These are phyloP conservation scores for Macrostomum cliftonense DNA, from an alignment of 2,888 invertebrate genomes.

Conservation along the genomic window DNA sequence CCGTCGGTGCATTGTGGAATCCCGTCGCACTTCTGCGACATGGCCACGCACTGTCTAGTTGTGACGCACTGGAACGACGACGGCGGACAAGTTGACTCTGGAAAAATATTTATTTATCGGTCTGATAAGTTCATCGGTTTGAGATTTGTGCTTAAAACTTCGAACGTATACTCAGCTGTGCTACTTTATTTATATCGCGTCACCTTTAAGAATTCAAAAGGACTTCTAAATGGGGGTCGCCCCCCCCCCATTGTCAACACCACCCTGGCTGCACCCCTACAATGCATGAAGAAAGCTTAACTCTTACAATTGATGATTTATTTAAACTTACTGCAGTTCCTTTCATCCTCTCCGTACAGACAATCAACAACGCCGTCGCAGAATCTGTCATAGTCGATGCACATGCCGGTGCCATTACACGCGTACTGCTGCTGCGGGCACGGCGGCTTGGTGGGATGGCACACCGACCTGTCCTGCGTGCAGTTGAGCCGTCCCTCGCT, in stretches of 20 bases:
- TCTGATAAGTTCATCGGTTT: no score
- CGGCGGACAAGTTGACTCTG: no score
- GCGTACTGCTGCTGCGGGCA: slow-evolving; percentile 6
- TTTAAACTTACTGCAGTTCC: slow-evolving; percentile 13
- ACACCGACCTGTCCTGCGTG: slow-evolving; percentile 14
- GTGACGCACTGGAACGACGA: slow-evolving; percentile 6
- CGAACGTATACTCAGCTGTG: no score
- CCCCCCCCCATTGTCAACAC: no score
- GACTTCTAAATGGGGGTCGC: no score
- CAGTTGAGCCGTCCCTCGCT: slow-evolving; percentile 19
- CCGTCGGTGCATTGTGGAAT: slow-evolving; percentile 23
- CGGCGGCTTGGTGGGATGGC: background rate
- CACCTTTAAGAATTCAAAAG: no score
- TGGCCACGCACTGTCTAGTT: slow-evolving; percentile 1
- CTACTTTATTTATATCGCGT: no score
- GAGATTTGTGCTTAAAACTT: no score
- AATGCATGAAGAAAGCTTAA: no score
- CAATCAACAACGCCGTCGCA: slow-evolving; percentile 32
- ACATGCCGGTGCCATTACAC: slow-evolving; percentile 1
- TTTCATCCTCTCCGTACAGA: slow-evolving; percentile 24
- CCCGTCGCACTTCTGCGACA: slow-evolving; percentile 21
- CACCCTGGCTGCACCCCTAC: no score
- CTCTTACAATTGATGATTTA: no score
- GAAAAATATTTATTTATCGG: no score
- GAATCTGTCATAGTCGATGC: background rate